Percentiles rank a stretch among this genome's conserved stretches.
Conservation (phyloP, 2,113 vertebrate genomes). For the Grammomys dolichurus region DNA sequence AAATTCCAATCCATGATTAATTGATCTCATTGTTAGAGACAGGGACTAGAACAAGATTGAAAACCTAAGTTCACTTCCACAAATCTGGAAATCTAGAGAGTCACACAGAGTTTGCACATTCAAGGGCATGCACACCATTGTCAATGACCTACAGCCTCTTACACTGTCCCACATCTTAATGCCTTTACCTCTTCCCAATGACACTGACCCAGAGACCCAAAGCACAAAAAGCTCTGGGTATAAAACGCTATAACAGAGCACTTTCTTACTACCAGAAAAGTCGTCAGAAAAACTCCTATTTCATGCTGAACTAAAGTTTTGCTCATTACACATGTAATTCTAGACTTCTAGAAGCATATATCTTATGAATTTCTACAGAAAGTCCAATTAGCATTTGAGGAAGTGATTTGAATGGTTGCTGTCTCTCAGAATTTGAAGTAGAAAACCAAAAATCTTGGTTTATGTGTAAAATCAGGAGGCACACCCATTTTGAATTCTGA, state of each 20-base stretch:
- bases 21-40: background rate
- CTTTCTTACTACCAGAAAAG: background rate
- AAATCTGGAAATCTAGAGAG: background rate
- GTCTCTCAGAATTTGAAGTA: background rate
- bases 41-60: no score
- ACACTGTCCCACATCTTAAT: background rate
- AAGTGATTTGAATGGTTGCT: background rate
- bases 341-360: background rate
- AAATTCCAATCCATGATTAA: background rate
- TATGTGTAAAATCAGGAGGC: background rate
- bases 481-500: background rate
- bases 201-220: background rate
- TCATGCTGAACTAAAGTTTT: background rate
- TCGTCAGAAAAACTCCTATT: background rate
- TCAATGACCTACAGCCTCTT: background rate
- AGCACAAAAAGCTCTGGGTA: background rate
- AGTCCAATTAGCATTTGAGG: background rate
- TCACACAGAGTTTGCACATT: background rate
- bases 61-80: background rate
- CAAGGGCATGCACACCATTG: fast-evolving
- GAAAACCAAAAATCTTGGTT: background rate
- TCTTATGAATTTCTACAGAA: background rate
- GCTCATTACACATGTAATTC: background rate
- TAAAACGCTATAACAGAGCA: background rate
- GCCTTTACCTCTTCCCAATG: background rate